These are phyloP conservation scores for Microtus agrestis DNA, from an alignment of 2,797 vertebrate genomes.

Conservation along the genomic window DNA sequence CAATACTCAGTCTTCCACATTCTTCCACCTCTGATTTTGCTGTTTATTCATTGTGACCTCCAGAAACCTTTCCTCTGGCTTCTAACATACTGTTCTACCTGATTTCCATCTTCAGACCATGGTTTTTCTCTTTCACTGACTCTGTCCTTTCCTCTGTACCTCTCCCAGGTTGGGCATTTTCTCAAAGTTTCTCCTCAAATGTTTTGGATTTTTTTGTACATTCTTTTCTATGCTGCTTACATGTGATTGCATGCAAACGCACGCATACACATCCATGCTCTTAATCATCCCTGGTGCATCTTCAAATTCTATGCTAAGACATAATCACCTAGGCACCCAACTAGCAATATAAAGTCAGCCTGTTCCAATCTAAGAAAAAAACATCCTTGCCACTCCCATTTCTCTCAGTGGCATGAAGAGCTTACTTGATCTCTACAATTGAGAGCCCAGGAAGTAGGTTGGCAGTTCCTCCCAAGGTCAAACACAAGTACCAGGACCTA, in stretches of 20 bases:
- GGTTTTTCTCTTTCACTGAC: not conserved
- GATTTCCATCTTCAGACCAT: not conserved
- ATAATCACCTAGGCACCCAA: not conserved
- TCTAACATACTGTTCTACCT: not conserved
- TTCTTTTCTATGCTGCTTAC: not conserved
- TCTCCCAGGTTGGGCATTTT: not conserved
- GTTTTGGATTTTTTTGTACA: not conserved
- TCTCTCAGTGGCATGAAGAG: not conserved
- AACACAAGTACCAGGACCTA: not conserved
- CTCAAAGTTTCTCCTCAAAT: not conserved
- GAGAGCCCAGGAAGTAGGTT: not conserved
- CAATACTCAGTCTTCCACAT: not conserved
- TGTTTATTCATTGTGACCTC: not conserved
- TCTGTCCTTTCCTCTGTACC: not conserved
- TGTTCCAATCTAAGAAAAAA: not conserved
- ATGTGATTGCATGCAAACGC: not conserved
- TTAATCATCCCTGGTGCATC: not conserved
- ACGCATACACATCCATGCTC: not conserved
- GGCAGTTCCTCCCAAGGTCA: not conserved
- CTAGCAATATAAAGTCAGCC: not conserved
- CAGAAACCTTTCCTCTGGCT: not conserved
- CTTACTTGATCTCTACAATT: not conserved
- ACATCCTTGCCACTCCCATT: not conserved
- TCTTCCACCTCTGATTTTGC: not conserved
- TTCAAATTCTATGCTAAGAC: slow-evolving; percentile 19